Conservation (phyloP, 2,888 invertebrate species). For the Eupeodes luniger region DNA sequence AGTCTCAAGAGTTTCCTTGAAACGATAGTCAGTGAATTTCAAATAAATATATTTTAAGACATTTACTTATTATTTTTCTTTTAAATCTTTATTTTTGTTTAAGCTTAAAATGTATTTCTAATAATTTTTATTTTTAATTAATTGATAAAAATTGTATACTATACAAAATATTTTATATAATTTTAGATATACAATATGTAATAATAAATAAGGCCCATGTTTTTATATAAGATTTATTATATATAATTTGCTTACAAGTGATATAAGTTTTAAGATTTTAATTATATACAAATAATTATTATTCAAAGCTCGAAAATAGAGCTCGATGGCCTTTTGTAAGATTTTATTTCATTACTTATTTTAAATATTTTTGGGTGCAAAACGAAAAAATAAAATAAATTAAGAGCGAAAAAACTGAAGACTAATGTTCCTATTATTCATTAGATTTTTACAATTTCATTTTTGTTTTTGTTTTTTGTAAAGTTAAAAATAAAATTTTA, state of each 20-base stretch:
- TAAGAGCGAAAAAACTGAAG: slow-evolving; percentile 42
- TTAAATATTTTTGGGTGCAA: slow-evolving; percentile 51
- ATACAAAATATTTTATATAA: not conserved
- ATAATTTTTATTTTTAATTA: slow-evolving; percentile 13
- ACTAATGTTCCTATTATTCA: slow-evolving; percentile 72
- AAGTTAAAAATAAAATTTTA: not conserved
- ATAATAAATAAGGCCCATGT: slow-evolving; percentile 21
- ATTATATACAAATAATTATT: not conserved
- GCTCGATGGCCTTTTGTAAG: slow-evolving; percentile 71
- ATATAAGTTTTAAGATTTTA: slow-evolving; percentile 71
- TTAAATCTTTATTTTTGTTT: slow-evolving; percentile 10
- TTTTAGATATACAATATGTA: slow-evolving; percentile 18
- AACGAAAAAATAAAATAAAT: slow-evolving; percentile 11
- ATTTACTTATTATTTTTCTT: not conserved
- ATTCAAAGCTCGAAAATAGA: slow-evolving; percentile 49
- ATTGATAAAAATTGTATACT: slow-evolving; percentile 15
- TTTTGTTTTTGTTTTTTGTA: not conserved
- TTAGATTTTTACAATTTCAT: slow-evolving; percentile 44
- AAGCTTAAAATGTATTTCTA: slow-evolving; percentile 6
- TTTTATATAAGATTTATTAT: slow-evolving; percentile 42
- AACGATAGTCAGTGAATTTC: slow-evolving; percentile 82
- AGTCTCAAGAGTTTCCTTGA: slow-evolving; percentile 82
- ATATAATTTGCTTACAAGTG: slow-evolving; percentile 74
- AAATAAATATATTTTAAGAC: slow-evolving; percentile 82
- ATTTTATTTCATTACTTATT: slow-evolving; percentile 40